Evolutionary conservation across 2,888 invertebrate genomes (phyloP).

Genomic region (Xylocampa areola): DNA sequence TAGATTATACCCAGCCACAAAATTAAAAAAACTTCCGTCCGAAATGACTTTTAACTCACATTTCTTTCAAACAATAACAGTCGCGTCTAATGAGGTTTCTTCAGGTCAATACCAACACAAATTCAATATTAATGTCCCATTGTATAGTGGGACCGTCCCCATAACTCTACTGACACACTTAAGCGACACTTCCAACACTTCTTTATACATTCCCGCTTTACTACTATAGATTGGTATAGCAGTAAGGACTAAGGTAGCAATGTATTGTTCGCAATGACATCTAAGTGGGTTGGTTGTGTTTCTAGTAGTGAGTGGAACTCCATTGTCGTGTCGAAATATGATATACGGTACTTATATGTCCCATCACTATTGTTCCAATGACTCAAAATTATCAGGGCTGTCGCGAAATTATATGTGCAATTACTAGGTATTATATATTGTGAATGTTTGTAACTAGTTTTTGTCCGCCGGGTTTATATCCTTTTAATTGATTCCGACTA

Average conservation of each 20-base stretch:
- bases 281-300: conserved; percentile 11
- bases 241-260: conserved; percentile 18
- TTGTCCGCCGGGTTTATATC: no score
- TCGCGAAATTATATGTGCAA: neutral
- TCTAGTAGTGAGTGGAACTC: conserved; percentile 31
- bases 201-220: conserved; percentile 31
- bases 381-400: conserved; percentile 45
- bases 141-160: conserved; percentile 50
- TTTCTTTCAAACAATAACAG: conserved; percentile 33
- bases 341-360: conserved; percentile 59
- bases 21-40: neutral
- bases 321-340: conserved; percentile 58
- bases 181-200: conserved; percentile 10
- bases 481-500: no score
- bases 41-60: conserved; percentile 16
- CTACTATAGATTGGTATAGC: conserved; percentile 6
- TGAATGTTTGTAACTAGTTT: no score
- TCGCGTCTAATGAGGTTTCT: conserved; percentile 40
- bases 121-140: conserved; percentile 57
- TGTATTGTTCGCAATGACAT: conserved; percentile 28
- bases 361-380: conserved; percentile 61
- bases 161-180: conserved; percentile 27
- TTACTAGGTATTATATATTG: no score
- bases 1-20: neutral
- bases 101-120: conserved; percentile 53